Base-by-base conservation (phyloP, 2,113 vertebrate species). In the Perca fluviatilis region DNA sequence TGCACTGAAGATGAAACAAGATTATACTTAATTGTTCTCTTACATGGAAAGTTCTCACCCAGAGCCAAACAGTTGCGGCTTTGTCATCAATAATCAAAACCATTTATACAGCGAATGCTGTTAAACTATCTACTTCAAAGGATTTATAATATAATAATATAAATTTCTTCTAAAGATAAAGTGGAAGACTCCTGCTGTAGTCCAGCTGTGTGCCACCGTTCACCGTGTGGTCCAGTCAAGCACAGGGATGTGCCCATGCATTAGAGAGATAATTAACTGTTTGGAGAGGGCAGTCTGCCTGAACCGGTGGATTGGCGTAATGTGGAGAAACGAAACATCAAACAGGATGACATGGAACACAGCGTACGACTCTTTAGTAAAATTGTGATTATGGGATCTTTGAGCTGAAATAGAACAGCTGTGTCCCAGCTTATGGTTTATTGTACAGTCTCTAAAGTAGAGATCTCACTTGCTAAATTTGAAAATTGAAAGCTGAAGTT, bases 221-320 rank as follows among this genome's bases (percentile, higher is more conserved):
- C 85, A 60, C 69, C 82, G 79, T 83, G 84, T 85, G 77, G 70
- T 66, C 73, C 79, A 68, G 33, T 64, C 69, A 49, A 66, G 64
- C 82, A 70, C 69, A 74, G 75, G 88, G 90, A 84, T 84, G 85
- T 64, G 75, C 89, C 88, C 56, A 49, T 68, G 75, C 77, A 87
- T 87, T 64, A 85, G 58, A 10, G 62, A 58, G 63, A 88, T 91
- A 92, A 94, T 89, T 67, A 88, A 61, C 66, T 74, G 88, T 87
- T 88, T 86, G 64, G 53, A 77, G 47, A 73, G 43, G 62, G 40
- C 66, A 66, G 80, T 68, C 56, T 77, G 56, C 74, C 69, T 76
- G 85, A 82, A 81, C 49, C 0, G 15, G 71, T 74, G 76, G 79
- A 74, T 77, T 74, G 54, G 63, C 40, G 53, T 64, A 80, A 56